A percentile compares a stretch with the other conserved stretches of the same genome.
Evolutionary conservation across 2,113 vertebrate species (phyloP).

Genomic region (Crotalus viridis): DNA sequence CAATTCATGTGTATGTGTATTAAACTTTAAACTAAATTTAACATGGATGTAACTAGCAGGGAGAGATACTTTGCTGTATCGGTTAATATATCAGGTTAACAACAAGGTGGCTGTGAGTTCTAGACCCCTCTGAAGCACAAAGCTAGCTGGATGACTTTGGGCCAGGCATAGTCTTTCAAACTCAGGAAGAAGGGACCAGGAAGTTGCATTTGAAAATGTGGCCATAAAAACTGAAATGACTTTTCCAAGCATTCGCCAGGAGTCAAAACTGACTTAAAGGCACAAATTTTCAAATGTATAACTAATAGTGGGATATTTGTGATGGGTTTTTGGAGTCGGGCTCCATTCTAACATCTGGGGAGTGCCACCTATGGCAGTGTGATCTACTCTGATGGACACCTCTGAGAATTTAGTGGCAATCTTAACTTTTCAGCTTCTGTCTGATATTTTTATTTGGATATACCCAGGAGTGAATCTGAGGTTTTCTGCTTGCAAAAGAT

Average conservation of each 20-base stretch:
- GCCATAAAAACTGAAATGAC: background rate
- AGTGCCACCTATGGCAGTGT: background rate
- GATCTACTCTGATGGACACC: background rate
- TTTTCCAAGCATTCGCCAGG: background rate
- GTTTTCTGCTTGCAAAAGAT: background rate
- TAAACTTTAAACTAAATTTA: background rate
- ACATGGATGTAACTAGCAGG: background rate
- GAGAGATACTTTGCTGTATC: background rate
- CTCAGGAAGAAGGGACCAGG: background rate
- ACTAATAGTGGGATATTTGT: background rate
- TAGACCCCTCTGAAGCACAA: background rate
- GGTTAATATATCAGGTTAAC: background rate
- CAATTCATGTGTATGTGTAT: background rate
- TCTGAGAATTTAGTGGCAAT: background rate
- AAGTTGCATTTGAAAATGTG: background rate
- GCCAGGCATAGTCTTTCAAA: background rate
- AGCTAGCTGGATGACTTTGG: background rate
- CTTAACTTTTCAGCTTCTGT: background rate
- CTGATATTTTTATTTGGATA: background rate
- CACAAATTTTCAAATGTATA: background rate
- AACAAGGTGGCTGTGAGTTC: background rate
- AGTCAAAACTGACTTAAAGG: background rate
- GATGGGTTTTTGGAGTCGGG: background rate
- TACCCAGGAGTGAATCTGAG: background rate
- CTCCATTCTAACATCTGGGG: background rate